These are phyloP conservation scores for Acanthiza pusilla DNA, from an alignment of 2,797 vertebrate species.

Conservation along the genomic window DNA sequence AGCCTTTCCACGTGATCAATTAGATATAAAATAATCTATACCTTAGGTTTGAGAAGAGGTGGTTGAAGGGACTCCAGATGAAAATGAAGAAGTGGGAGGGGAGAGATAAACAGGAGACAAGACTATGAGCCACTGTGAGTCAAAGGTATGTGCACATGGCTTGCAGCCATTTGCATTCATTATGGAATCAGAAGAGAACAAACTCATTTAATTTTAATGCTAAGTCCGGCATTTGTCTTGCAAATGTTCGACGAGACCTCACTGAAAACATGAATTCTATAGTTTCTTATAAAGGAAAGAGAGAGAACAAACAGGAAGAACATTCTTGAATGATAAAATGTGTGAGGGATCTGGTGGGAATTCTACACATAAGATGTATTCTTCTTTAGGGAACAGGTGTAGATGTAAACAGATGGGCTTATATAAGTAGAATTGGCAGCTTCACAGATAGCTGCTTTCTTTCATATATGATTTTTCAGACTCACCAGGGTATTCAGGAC, in stretches of 20 bases:
- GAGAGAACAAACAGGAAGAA: slow-evolving; percentile 5
- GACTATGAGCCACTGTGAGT: neutral
- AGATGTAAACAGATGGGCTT: slow-evolving; percentile 63
- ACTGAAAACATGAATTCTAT: neutral
- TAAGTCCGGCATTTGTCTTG: neutral
- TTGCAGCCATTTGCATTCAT: neutral
- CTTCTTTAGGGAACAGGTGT: slow-evolving; percentile 13
- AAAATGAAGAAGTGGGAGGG: neutral
- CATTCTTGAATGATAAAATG: neutral
- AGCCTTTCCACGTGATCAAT: neutral
- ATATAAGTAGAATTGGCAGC: slow-evolving; percentile 55
- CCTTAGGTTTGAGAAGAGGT: neutral
- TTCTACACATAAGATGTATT: slow-evolving; percentile 24
- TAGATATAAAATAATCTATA: neutral
- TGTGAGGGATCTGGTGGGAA: slow-evolving; percentile 12
- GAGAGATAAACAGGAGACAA: neutral
- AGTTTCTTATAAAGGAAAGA: neutral
- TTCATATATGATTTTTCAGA: slow-evolving; percentile 31
- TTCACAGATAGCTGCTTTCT: slow-evolving; percentile 51
- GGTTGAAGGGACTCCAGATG: neutral
- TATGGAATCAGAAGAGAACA: neutral
- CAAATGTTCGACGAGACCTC: neutral
- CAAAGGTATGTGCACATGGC: neutral
- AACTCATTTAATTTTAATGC: neutral
- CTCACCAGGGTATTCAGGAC: slow-evolving; percentile 19